Conservation (phyloP, 2,888 invertebrate genomes). For the Xestia ashworthii region DNA sequence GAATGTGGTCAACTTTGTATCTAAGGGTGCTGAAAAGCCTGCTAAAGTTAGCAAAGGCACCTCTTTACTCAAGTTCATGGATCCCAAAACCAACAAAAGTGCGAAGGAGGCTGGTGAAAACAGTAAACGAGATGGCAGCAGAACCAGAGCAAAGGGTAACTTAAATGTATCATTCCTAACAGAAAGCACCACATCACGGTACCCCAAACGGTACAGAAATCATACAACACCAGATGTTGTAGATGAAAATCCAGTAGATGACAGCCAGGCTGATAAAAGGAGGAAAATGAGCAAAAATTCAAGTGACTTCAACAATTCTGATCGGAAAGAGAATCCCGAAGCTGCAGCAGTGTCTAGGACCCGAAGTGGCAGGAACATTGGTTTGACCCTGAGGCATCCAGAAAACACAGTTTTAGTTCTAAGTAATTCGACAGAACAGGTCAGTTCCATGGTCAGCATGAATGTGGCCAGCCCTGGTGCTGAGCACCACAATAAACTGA, state of each 20-base stretch:
- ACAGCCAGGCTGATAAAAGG: constrained; percentile 60
- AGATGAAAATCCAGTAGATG: constrained; percentile 44
- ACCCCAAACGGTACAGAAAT: constrained; percentile 80
- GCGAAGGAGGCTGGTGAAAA: constrained; percentile 37
- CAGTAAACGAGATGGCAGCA: constrained; percentile 44
- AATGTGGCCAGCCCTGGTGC: constrained; percentile 76
- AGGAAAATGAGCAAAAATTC: constrained; percentile 70
- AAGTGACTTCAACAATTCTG: constrained; percentile 74
- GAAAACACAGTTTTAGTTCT: constrained; percentile 81
- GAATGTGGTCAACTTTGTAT: constrained; percentile 82
- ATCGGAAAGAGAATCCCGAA: constrained; percentile 80
- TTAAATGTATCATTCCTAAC: constrained; percentile 80
- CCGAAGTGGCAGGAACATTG: constrained; percentile 80
- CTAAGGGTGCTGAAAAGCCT: constrained; percentile 74
- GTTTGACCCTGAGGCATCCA: constrained; percentile 71
- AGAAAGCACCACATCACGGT: constrained; percentile 78
- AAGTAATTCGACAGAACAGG: constrained; percentile 79
- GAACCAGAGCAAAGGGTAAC: constrained; percentile 64
- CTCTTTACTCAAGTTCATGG: constrained; percentile 82
- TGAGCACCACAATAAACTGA: constrained; percentile 53
- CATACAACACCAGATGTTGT: constrained; percentile 47
- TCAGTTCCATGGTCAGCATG: constrained; percentile 79
- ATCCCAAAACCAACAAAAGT: constrained; percentile 70
- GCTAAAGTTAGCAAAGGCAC: constrained; percentile 77
- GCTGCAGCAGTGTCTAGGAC: constrained; percentile 76